Evolutionary conservation across 2,113 vertebrate genomes (phyloP).

Genomic region (Menidia beryllina): DNA sequence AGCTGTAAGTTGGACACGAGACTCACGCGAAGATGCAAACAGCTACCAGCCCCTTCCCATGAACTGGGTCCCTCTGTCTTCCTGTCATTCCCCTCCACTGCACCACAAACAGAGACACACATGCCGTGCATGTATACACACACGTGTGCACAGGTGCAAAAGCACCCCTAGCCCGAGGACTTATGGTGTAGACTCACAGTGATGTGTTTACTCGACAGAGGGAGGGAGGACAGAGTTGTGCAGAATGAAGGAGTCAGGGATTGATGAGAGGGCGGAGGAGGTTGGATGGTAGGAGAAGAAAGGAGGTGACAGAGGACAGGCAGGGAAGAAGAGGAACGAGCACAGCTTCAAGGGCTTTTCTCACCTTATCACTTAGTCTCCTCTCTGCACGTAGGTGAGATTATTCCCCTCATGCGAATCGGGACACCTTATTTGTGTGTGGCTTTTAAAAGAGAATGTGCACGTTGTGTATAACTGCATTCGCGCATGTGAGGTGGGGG

Average conservation of each 20-base stretch:
- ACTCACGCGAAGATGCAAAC: slow-evolving; percentile 35
- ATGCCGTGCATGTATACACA: not conserved
- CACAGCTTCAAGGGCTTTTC: slow-evolving; percentile 46
- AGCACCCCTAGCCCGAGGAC: slow-evolving; percentile 30
- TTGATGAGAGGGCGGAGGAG: slow-evolving; percentile 19
- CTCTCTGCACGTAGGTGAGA: slow-evolving; percentile 8
- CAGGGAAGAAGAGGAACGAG: slow-evolving; percentile 23
- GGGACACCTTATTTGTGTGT: slow-evolving; percentile 33
- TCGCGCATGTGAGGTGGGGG: not conserved
- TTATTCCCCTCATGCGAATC: slow-evolving; percentile 34
- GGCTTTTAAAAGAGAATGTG: not conserved
- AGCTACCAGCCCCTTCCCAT: slow-evolving; percentile 33
- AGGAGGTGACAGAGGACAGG: slow-evolving; percentile 30
- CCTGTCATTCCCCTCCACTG: slow-evolving; percentile 2
- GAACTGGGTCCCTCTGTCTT: slow-evolving; percentile 10
- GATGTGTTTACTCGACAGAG: slow-evolving; percentile 56
- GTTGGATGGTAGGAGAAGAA: slow-evolving; percentile 14
- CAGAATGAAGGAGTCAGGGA: not conserved
- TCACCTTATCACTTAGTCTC: slow-evolving; percentile 59
- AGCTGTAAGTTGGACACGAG: slow-evolving; percentile 32
- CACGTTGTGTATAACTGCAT: not conserved
- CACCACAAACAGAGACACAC: slow-evolving; percentile 18
- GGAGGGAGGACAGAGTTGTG: not conserved
- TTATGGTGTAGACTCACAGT: slow-evolving; percentile 50
- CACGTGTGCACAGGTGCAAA: slow-evolving; percentile 18